Base-by-base conservation (phyloP, 2,113 vertebrate species). In the Bubo blakistoni region DNA sequence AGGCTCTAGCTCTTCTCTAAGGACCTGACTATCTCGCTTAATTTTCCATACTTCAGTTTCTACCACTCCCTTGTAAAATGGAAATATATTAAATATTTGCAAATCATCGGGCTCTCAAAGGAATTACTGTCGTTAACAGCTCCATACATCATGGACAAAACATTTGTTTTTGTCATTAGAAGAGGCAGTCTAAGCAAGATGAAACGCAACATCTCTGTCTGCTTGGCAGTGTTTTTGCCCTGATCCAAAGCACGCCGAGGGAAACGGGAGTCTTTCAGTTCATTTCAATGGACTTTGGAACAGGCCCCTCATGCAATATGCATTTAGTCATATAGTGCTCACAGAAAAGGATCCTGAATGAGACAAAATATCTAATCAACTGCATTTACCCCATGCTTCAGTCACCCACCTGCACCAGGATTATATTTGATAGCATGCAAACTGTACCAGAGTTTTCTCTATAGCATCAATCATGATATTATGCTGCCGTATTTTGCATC, bases 331-430 rank as follows among this genome's bases (percentile, higher is more conserved):
- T 84, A 84, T 36, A 92, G 83, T 8, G 81, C 95, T 91, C 32
- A 6, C 96, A 97, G 94, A 97, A 97, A 95, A 95, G 94, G 78
- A 80, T 91, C 91, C 93, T 97, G 96, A 97, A 97, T 97, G 95
- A 97, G 96, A 94, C 91, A 97, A 97, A 96, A 97, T 97, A 95
- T 82, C 96, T 96, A 97, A 97, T 97, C 97, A 97, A 93, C 89
- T 81, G 96, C 94, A 97, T 97, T 97, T 97, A 95, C 92, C 91
- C 95, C 81, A 9, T 72, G 94, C 91, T 95, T 96, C 94, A 97
- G 89, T 91, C 94, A 83, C 91, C 97, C 96, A 96, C 97, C 96
- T 97, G 97, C 96, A 92, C 81, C 92, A 97, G 97, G 91, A 95
- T 97, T 94, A 80, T 4, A n/a, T 92, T 7, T 86, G 96, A 86